A percentile compares a stretch with the other conserved stretches of the same genome.
Conservation (phyloP, 2,888 invertebrate genomes). For the Protodeltote pygarga region DNA sequence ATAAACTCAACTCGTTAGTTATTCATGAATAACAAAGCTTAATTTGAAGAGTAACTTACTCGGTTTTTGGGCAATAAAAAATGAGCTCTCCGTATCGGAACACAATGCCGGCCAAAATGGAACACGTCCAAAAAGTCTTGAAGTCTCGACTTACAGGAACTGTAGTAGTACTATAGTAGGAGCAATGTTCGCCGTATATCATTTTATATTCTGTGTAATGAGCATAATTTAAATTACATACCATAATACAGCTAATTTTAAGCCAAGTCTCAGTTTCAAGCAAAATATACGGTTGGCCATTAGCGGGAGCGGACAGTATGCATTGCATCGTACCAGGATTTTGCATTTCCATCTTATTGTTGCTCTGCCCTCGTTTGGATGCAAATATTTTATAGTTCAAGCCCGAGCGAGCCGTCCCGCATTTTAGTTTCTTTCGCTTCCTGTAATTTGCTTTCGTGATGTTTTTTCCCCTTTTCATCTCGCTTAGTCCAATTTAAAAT, state of each 20-base stretch:
- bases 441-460: slow-evolving; percentile 74
- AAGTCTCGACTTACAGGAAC: slow-evolving; percentile 25
- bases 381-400: slow-evolving; percentile 82
- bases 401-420: slow-evolving; percentile 67
- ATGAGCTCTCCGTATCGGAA: slow-evolving; percentile 28
- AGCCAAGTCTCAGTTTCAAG: slow-evolving; percentile 38
- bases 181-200: slow-evolving; percentile 21
- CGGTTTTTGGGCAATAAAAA: slow-evolving; percentile 40
- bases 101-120: slow-evolving; percentile 44
- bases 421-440: slow-evolving; percentile 76
- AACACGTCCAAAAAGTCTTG: slow-evolving; percentile 41
- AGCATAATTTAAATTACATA: slow-evolving; percentile 42
- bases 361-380: slow-evolving; percentile 76
- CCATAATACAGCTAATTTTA: slow-evolving; percentile 51
- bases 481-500: slow-evolving; percentile 74
- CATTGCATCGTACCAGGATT: slow-evolving; percentile 67
- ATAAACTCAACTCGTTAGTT: slow-evolving; percentile 15
- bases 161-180: slow-evolving; percentile 16
- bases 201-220: slow-evolving; percentile 30
- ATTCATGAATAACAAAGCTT: slow-evolving; percentile 22
- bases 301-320: slow-evolving; percentile 63
- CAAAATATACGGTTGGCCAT: slow-evolving; percentile 59
- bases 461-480: slow-evolving; percentile 67
- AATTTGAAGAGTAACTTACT: slow-evolving; percentile 26
- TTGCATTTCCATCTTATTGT: slow-evolving; percentile 82